A percentile compares a stretch with the other conserved stretches of the same genome.
Evolutionary conservation across 2,888 invertebrate species (phyloP).

Genomic region (Macaria notata): DNA sequence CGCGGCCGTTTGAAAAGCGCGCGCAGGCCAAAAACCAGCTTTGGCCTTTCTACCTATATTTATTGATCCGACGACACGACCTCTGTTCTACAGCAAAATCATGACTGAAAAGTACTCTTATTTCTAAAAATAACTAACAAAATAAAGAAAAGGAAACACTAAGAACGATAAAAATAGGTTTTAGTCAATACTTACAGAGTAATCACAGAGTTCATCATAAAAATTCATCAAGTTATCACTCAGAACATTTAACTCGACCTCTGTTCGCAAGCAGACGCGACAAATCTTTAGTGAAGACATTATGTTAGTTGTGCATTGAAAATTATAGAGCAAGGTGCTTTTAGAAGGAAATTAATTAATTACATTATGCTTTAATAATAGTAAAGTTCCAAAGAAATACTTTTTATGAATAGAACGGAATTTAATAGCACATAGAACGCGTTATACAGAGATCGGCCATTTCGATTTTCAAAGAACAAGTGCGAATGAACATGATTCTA

Average conservation of each 20-base stretch:
- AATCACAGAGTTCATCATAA: conserved; percentile 26
- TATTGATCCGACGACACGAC: too few relatives aligned
- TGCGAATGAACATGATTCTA: too few relatives aligned
- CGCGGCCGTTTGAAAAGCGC: neutral
- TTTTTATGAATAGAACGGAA: conserved; percentile 9
- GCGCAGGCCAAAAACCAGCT: neutral
- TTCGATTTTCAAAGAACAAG: too few relatives aligned
- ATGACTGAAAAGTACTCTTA: conserved; percentile 9
- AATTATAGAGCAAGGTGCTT: too few relatives aligned
- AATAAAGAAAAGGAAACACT: neutral
- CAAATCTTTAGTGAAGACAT: conserved; percentile 25
- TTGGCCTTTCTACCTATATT: too few relatives aligned
- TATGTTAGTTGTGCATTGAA: neutral
- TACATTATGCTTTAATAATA: neutral
- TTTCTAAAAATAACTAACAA: neutral
- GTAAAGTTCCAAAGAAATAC: conserved; percentile 15
- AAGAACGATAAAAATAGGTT: neutral
- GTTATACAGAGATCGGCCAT: too few relatives aligned
- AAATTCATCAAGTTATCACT: conserved; percentile 17
- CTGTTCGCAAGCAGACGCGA: conserved; percentile 25
- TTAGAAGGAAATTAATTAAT: neutral
- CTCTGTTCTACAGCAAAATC: neutral
- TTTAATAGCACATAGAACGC: too few relatives aligned
- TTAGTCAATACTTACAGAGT: conserved; percentile 15
- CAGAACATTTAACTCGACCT: conserved; percentile 15